These are phyloP conservation scores for Chelonus insularis DNA, from an alignment of 1,140 invertebrate genomes.

Conservation along the genomic window DNA sequence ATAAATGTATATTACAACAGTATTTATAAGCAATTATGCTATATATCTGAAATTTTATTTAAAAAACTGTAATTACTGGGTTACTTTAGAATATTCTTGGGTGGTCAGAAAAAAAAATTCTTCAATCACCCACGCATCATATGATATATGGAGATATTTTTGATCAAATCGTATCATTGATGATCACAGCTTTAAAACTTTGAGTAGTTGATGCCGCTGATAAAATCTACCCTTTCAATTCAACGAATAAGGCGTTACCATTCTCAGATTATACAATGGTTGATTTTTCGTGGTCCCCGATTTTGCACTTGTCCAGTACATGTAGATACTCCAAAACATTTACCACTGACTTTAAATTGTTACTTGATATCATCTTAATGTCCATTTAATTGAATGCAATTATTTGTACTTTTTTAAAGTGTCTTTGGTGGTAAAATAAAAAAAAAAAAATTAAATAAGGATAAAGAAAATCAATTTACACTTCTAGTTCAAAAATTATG, in stretches of 20 bases:
- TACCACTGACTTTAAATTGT: conserved; percentile 2
- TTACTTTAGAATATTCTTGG: background rate
- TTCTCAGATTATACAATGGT: no score
- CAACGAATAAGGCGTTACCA: conserved; percentile 1
- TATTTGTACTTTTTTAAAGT: no score
- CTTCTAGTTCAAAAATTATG: no score
- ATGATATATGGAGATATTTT: background rate
- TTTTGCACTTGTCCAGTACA: background rate
- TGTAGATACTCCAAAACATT: background rate
- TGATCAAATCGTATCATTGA: background rate
- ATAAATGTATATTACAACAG: no score
- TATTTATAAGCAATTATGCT: no score
- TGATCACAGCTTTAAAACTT: background rate
- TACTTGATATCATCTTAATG: background rate
- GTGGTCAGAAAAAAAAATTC: background rate
- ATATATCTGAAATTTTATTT: no score
- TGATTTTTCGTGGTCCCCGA: no score
- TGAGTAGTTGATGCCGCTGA: conserved; percentile 9
- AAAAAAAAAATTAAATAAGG: no score
- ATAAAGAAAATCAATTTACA: no score
- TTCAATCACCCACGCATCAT: background rate
- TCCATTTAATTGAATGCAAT: background rate
- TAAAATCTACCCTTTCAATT: conserved; percentile 24
- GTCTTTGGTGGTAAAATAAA: no score
- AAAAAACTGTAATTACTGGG: no score